Evolutionary conservation across 2,797 vertebrate genomes (phyloP).

Genomic region (Dipus sagitta): DNA sequence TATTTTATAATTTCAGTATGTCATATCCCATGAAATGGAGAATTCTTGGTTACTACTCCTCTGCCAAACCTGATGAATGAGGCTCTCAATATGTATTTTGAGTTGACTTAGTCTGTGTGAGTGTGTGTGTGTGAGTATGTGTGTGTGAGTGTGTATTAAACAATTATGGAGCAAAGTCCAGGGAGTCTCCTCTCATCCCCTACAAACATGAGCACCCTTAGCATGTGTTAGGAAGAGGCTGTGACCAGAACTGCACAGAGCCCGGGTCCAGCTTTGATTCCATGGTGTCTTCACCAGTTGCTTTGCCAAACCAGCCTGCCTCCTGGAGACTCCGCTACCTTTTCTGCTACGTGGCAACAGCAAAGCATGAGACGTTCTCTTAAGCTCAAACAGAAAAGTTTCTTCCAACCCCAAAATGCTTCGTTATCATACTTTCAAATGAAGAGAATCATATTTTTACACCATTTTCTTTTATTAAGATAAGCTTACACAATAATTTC

Average conservation of each 20-base stretch:
- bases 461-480: background rate
- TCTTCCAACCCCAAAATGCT: background rate
- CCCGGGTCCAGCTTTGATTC: background rate
- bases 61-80: no score
- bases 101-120: no score
- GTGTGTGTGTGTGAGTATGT: no score
- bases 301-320: background rate
- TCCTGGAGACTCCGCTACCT: background rate
- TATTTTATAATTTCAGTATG: no score
- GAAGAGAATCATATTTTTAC: background rate
- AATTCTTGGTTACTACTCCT: no score
- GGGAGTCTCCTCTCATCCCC: slow-evolving; percentile 32
- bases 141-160: background rate
- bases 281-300: background rate
- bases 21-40: no score
- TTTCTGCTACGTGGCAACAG: slow-evolving; percentile 24
- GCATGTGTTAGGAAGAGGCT: background rate
- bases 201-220: background rate
- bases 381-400: background rate
- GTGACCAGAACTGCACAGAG: background rate
- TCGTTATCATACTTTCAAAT: background rate
- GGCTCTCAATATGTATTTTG: no score
- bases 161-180: slow-evolving; percentile 37
- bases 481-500: background rate
- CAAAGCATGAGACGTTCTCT: background rate